Base-by-base conservation (phyloP, 2,888 invertebrate species). In the Eilema caniola region DNA sequence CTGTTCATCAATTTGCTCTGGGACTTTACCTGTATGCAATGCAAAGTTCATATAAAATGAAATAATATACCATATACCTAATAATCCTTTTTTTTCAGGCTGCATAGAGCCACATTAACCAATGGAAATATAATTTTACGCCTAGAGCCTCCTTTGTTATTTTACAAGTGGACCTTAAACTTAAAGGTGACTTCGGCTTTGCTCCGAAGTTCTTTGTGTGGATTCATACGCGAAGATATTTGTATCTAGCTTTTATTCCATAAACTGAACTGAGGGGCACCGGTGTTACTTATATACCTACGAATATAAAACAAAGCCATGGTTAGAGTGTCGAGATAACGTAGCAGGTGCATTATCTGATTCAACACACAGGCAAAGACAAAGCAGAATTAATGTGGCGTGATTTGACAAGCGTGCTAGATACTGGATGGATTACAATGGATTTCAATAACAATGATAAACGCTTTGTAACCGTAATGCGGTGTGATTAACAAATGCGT, bases 371-470 rank as follows among this genome's bases (percentile, higher is more conserved):
- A 53, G n/a, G 24, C 57, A 24, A 10, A 24, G 37, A 66, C 65
- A 66, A 66, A 37, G 66, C 57, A 59, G 57, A 66, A 66, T 66
- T 66, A 66, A 59, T 66, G 59, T 28, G 33, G 24, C 57, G 20
- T 66, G 57, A 65, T 65, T 23, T 65, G 31, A 65, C 53, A 53
- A 41, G 28, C 63, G 63, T n/a, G 63, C 47, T 64, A 64, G 56
- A n/a, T n/a, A 56, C 64, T 24, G 53, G n/a, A n/a, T 23, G 56
- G 53, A 65, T 65, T 65, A 65, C 7, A 65, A 65, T 10, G 31
- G 64, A 65, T 65, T 65, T 65, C 31, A 65, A 56, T 65, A 31
- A 65, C 64, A 65, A 65, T 65, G 53, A 65, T 14, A 65, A 65
- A 65, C 31, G 64, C 53, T 28, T 31, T 31, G 53, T 65, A 56